These are phyloP conservation scores for Reinhardtius hippoglossoides DNA, from an alignment of 2,113 vertebrate genomes.

Conservation along the genomic window DNA sequence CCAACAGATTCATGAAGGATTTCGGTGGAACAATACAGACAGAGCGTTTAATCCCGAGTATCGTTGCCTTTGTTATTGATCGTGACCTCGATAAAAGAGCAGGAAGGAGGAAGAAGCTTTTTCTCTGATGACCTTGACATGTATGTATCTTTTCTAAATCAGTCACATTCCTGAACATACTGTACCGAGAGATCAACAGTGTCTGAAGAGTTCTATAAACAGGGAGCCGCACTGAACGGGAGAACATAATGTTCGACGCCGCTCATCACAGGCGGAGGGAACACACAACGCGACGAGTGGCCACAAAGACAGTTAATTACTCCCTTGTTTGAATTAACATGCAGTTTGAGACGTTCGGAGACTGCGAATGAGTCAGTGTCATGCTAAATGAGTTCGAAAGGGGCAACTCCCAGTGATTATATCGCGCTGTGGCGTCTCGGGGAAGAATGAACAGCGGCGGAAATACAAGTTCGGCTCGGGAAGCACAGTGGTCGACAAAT, in stretches of 20 bases:
- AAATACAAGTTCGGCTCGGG: background rate
- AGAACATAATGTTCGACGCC: background rate
- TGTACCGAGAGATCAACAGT: background rate
- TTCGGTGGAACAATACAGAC: no score
- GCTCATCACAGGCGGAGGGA: background rate
- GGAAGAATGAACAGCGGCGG: constrained; percentile 16
- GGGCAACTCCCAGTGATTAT: constrained; percentile 70
- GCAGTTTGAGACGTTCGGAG: constrained; percentile 31
- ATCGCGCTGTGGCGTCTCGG: constrained; percentile 28
- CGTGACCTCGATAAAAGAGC: no score
- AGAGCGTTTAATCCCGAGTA: background rate
- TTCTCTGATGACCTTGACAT: background rate
- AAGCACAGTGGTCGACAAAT: constrained; percentile 9
- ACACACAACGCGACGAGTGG: background rate
- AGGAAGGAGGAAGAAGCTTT: background rate
- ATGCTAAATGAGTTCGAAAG: constrained; percentile 46
- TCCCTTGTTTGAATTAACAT: constrained; percentile 43
- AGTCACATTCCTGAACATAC: background rate
- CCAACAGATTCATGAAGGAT: background rate
- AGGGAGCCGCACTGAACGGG: background rate
- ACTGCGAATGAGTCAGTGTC: constrained; percentile 50
- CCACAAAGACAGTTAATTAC: constrained; percentile 27
- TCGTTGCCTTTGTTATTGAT: background rate
- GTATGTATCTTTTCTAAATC: background rate
- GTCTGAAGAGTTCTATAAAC: background rate